A percentile compares a stretch with the other conserved stretches of the same genome.
These are phyloP conservation scores for Linhomoeus sp. DNA, from an alignment of 2,888 invertebrate species.

Conservation along the genomic window DNA sequence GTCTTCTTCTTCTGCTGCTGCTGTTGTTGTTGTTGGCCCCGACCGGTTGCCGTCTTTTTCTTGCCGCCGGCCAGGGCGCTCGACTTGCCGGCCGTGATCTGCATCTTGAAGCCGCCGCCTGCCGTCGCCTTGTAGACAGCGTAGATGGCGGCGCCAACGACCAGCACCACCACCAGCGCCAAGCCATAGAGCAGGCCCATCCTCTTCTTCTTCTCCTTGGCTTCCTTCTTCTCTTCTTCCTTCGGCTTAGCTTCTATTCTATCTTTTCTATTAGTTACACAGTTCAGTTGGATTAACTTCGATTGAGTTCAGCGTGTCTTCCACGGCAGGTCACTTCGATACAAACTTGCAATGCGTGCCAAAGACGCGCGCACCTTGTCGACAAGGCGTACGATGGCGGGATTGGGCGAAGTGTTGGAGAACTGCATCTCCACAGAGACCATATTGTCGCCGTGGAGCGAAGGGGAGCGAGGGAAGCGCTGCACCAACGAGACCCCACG, in stretches of 20 bases:
- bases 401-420: constrained; percentile 45
- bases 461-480: constrained; percentile 55
- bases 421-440: constrained; percentile 57
- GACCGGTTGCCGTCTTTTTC: too few relatives aligned
- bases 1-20: too few relatives aligned
- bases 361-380: constrained; percentile 41
- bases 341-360: background rate
- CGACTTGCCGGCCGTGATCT: too few relatives aligned
- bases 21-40: too few relatives aligned
- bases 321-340: too few relatives aligned
- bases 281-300: too few relatives aligned
- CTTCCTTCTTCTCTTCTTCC: too few relatives aligned
- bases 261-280: too few relatives aligned
- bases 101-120: too few relatives aligned
- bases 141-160: constrained; percentile 11
- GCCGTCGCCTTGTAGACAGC: constrained; percentile 28
- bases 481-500: constrained; percentile 34
- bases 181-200: constrained; percentile 49
- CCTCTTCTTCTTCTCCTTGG: constrained; percentile 30
- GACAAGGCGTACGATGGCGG: constrained; percentile 47
- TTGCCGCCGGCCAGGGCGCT: too few relatives aligned
- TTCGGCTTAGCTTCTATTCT: too few relatives aligned
- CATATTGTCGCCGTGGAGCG: constrained; percentile 60
- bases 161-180: constrained; percentile 51
- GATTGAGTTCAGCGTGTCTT: too few relatives aligned